phyloP scores from a whole-genome alignment of 2,888 invertebrate genomes.

The Cheiracanthium punctorium region DNA sequence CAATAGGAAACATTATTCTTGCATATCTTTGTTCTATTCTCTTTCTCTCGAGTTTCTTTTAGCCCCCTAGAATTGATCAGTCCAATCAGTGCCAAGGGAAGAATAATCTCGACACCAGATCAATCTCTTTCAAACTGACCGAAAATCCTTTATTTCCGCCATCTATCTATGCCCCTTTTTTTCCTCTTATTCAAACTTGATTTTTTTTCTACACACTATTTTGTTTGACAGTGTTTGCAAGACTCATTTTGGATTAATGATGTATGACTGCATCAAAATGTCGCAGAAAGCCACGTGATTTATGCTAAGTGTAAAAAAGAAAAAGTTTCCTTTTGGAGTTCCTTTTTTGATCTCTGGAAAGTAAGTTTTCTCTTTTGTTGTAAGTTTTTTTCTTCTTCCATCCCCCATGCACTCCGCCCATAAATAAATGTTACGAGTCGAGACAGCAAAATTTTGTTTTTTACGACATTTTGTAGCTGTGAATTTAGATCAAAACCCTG shows the following conservation, averaged over 20 bases:
- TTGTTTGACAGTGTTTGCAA: not conserved
- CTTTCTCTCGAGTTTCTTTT: not conserved
- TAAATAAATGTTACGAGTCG: no score
- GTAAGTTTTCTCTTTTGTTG: no score
- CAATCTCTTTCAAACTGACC: conserved; percentile 45
- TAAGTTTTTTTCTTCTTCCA: no score
- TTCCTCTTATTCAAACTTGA: not conserved
- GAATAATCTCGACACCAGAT: conserved; percentile 38
- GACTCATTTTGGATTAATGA: not conserved
- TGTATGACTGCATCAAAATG: not conserved
- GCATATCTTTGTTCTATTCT: not conserved
- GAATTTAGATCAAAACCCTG: no score
- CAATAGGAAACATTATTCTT: not conserved
- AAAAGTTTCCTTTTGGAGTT: no score
- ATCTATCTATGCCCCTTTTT: conserved; percentile 39
- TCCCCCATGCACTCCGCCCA: no score
- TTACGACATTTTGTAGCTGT: no score
- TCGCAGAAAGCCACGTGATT: no score
- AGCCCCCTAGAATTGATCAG: conserved; percentile 14
- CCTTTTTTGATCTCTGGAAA: no score
- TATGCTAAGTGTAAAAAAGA: no score
- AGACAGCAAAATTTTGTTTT: no score
- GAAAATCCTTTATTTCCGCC: conserved; percentile 41
- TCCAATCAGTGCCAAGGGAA: not conserved
- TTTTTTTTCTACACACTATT: not conserved